Conservation (phyloP, 2,888 invertebrate species). For the Boloria euphrosyne region DNA sequence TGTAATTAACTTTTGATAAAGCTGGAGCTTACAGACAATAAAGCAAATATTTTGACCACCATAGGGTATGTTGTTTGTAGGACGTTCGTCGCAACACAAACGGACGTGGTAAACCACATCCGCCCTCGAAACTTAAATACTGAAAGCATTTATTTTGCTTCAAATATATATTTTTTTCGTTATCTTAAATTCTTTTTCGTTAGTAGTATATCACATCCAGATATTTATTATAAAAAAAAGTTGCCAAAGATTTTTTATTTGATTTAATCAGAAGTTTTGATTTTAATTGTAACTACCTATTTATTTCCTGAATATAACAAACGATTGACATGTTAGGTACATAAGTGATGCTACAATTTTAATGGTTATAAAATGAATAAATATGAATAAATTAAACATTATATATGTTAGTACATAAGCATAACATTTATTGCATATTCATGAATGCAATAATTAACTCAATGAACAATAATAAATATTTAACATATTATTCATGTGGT, state of each 20-base stretch:
- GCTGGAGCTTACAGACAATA: not conserved
- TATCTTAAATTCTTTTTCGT: not conserved
- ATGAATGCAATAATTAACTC: not conserved
- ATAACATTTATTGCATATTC: too few relatives aligned
- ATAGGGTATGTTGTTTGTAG: slow-evolving; percentile 16
- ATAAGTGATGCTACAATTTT: too few relatives aligned
- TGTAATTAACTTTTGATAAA: too few relatives aligned
- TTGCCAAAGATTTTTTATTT: not conserved
- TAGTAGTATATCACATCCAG: not conserved
- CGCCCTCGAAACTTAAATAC: slow-evolving; percentile 38
- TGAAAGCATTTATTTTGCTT: slow-evolving; percentile 5
- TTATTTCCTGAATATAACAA: too few relatives aligned
- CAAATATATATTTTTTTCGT: not conserved
- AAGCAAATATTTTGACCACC: slow-evolving; percentile 20
- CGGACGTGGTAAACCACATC: slow-evolving; percentile 51
- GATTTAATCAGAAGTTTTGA: too few relatives aligned
- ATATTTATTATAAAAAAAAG: not conserved
- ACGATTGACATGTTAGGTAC: too few relatives aligned
- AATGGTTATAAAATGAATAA: too few relatives aligned
- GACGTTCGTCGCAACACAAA: slow-evolving; percentile 5
- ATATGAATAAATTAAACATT: too few relatives aligned
- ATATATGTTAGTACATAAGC: too few relatives aligned
- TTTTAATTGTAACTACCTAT: too few relatives aligned
- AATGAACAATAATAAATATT: slow-evolving; percentile 15
- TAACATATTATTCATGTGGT: slow-evolving; percentile 1